Evolutionary conservation across 2,797 vertebrate species (phyloP), one percentile per base, ranked within the genome.

Genomic region (Notoglanidium macrostoma): DNA sequence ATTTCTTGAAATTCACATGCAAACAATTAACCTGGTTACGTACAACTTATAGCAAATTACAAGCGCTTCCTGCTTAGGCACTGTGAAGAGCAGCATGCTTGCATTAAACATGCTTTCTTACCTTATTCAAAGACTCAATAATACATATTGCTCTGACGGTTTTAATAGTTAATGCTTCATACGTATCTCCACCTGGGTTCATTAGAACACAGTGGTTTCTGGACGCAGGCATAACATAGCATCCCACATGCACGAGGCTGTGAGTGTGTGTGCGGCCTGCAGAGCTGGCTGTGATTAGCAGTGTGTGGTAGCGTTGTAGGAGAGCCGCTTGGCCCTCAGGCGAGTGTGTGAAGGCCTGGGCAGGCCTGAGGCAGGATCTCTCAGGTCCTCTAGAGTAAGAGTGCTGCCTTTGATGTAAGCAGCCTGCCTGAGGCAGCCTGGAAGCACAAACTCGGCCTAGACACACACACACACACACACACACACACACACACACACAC

Each of bases 341-440:
- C 94, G 21, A 90, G 91, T 90, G 92, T 94, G 93, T 94, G 92
- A 94, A 95, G 94, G 94, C 93, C 93, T 94, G 57, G 88, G 93
- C 92, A 89, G 89, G 92, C 93, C 93, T 86, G 88, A 87, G 93
- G 93, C 93, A 90, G 90, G 92, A 91, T 92, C 92, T 92, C 91
- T 92, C 86, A 89, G 91, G 94, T 95, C 93, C 95, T 94, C 93
- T 83, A 88, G 95, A 95, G 95, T 95, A 91, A 90, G 90, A 86
- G 87, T 88, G 82, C 92, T 89, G 86, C 63, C 94, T 96, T 96
- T 96, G 95, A 96, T 96, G 95, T 95, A 92, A 94, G 93, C 92
- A 92, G 93, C 94, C 90, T 89, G 94, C 94, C 94, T 92, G 92
- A 91, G 91, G 94, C 92, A 88, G 88, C 93, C 94, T 92, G 87